phyloP scores from a whole-genome alignment of 2,888 invertebrate species.

The Scaptomyza cyrtandrae region DNA sequence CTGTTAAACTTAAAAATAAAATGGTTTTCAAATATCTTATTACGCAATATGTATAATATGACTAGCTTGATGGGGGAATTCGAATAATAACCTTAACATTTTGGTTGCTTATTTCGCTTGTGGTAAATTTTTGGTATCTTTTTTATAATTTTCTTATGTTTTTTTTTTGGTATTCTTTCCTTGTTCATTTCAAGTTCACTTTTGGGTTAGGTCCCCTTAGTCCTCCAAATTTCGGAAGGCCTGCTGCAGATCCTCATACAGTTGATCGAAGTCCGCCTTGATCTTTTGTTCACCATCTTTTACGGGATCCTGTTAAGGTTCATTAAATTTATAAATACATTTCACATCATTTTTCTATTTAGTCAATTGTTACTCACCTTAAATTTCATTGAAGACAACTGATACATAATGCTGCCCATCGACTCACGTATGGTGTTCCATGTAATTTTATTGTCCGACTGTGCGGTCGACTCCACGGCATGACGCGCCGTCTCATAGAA shows the following conservation, averaged over 20 bases:
- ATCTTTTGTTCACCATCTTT: slow-evolving; percentile 99
- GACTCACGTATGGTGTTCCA: slow-evolving; percentile 98
- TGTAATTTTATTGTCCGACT: slow-evolving; percentile 98
- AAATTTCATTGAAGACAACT: slow-evolving; percentile 99
- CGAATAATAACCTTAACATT: slow-evolving; percentile 71
- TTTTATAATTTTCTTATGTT: slow-evolving; percentile 1
- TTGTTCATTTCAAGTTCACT: slow-evolving; percentile 15
- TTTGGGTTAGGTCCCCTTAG: slow-evolving; percentile 85
- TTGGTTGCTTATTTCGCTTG: slow-evolving; percentile 63
- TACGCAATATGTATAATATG: slow-evolving; percentile 74
- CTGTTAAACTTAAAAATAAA: slow-evolving; percentile 73
- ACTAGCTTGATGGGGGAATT: slow-evolving; percentile 75
- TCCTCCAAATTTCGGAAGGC: slow-evolving; percentile 99
- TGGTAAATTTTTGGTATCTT: slow-evolving; percentile 19
- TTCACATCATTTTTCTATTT: no score
- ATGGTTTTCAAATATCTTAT: slow-evolving; percentile 74
- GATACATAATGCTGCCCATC: slow-evolving; percentile 97
- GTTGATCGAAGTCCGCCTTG: slow-evolving; percentile 96
- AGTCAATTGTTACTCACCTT: slow-evolving; percentile 87
- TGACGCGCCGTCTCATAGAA: slow-evolving; percentile 99
- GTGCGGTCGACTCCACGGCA: slow-evolving; percentile 98
- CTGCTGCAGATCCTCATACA: slow-evolving; percentile 97
- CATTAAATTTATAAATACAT: neutral
- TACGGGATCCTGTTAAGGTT: slow-evolving; percentile 91
- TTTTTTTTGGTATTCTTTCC: slow-evolving; percentile 31